Evolutionary conservation across 2,113 vertebrate species (phyloP), one percentile per base, ranked within the genome.

Genomic region (Anarhynchus alexandrinus): DNA sequence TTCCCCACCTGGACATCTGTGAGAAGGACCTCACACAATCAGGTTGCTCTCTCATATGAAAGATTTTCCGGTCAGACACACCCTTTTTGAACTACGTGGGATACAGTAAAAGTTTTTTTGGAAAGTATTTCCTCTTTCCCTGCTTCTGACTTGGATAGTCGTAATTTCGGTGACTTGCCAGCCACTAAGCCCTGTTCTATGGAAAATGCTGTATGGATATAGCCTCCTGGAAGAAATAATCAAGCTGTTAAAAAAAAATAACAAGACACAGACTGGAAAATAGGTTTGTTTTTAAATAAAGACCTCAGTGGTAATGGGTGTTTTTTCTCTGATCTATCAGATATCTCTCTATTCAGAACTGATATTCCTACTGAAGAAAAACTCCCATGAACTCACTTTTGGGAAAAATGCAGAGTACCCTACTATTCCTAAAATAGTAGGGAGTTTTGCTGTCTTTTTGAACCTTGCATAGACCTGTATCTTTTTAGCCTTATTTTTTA

Each of bases 11-110:
- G 82, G 52, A 87, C 67, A 93, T 93, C 93, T 89, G 45, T 51
- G 32, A 70, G 78, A 51, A 94, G 73, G 94, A 96, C 89, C 93
- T 93, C 96, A 95, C 94, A 83, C 94, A 66, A 62, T 85, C 93
- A 80, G 70, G 58, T 55, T 84, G 18, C 40, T 93, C 62, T 61
- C 42, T 85, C 70, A 57, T 20, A 47, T 11, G 25, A 52, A 88
- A 89, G 45, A 43, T 65, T 89, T 97, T 96, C 84, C 6, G 1
- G 38, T 55, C 58, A 87, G 73, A 40, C 58, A 51, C 86, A 69
- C 80, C 88, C 66, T 87, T 87, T 78, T 54, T 91, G 57, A 90
- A 76, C 57, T 87, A 72, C 1, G 0, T 70, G 79, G 62, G 34
- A 72, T 42, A 80, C 23, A 62, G 14, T 47, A 43, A 71, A 85